Evolutionary conservation across 2,113 vertebrate genomes (phyloP), one percentile per base, ranked within the genome.

Genomic region (Thermophis baileyi): DNA sequence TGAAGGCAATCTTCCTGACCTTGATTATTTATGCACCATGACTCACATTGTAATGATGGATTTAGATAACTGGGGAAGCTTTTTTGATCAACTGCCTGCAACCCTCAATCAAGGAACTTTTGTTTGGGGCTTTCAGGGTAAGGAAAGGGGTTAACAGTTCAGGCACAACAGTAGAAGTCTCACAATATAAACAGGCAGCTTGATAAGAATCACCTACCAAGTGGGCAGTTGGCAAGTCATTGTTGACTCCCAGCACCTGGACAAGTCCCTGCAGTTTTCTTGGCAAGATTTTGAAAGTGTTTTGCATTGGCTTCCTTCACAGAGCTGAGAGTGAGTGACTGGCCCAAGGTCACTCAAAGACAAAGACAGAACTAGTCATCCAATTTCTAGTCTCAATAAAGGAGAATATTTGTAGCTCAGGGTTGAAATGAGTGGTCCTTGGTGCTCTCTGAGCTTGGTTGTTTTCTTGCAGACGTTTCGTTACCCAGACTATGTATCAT

Each of bases 101-200:
- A 96, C 97, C 87, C 97, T 98, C 94, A 98, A 98, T 93, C 98
- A 98, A 96, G 98, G 98, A 93, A 98, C 98, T 0, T 98, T 98
- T 97, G 97, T 98, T 96, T 98, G 98, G 98, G 98, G 98, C 93
- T 98, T 98, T 97, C 98, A 98, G 97, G 98, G 98, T 98, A 98
- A 96, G 92, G 93, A 87, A 95, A 96, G 46, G 50, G 93, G 94
- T 25, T 53, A 1, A 0, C n/a, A 93, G 51, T 3, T 54, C 35
- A 63, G 91, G 12, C 49, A 85, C 51, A 94, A 86, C 2, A 91
- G 47, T n/a, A 44, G 47, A 91, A 9, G 54, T 40, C 69, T 4
- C 9, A 11, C 3, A 55, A 46, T 4, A 85, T 30, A 6, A 87
- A 46, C 7, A 85, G 24, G 74, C 69, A 86, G 1, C 40, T 57